Evolutionary conservation across 2,888 invertebrate species (phyloP).

Genomic region (Ypsolopha sequella): DNA sequence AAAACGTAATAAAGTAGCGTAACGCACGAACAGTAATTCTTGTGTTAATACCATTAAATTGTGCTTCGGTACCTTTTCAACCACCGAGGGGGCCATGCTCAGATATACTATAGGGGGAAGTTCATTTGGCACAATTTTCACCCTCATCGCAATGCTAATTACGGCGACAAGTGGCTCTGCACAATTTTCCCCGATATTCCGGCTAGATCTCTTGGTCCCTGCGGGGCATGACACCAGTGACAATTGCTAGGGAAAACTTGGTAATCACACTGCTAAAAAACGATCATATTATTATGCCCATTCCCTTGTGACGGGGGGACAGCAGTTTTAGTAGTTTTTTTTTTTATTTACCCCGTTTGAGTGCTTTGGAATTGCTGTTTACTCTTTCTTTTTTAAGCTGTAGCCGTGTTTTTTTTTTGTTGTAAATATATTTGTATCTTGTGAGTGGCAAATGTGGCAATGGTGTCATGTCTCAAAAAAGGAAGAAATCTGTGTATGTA

Average conservation of each 20-base stretch:
- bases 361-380: slow-evolving; percentile 15
- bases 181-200: background rate
- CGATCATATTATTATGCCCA: slow-evolving; percentile 10
- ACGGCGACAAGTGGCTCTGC: background rate
- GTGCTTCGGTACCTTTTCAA: slow-evolving; percentile 11
- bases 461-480: no score
- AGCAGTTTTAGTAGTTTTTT: background rate
- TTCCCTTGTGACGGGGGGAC: slow-evolving; percentile 4
- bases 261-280: slow-evolving; percentile 8
- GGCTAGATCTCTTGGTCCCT: background rate
- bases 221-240: slow-evolving; percentile 5
- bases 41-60: slow-evolving; percentile 10
- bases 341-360: slow-evolving; percentile 10
- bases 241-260: slow-evolving; percentile 8
- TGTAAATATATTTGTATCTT: no score
- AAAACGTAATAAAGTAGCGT: background rate
- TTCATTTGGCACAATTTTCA: background rate
- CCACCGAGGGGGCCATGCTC: background rate
- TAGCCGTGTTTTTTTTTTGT: background rate
- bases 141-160: background rate
- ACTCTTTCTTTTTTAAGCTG: slow-evolving; percentile 7
- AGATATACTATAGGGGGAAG: background rate
- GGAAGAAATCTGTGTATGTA: no score
- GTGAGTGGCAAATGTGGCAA: no score
- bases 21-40: slow-evolving; percentile 4